A percentile compares a stretch with the other conserved stretches of the same genome.
Conservation (phyloP, 2,113 vertebrate species). For the Elaphurus davidianus region DNA sequence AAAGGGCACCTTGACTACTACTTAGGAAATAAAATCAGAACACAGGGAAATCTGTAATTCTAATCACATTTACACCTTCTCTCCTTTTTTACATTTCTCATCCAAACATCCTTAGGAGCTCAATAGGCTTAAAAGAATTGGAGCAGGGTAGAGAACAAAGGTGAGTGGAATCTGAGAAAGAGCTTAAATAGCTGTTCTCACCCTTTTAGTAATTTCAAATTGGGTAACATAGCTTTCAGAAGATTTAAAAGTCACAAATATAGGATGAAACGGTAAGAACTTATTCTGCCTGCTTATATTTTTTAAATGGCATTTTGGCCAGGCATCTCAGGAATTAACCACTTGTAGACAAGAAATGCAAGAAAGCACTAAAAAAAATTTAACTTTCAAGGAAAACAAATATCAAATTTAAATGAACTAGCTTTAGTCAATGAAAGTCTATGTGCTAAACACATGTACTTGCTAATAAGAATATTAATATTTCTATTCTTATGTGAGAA, state of each 20-base stretch:
- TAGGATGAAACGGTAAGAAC: slow-evolving; percentile 3
- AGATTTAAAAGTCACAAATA: background rate
- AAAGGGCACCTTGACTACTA: slow-evolving; percentile 64
- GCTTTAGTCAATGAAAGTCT: background rate
- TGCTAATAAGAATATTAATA: background rate
- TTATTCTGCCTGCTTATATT: background rate
- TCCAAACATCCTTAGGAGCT: slow-evolving; percentile 63
- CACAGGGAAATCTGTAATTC: slow-evolving; percentile 66
- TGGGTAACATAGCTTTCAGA: background rate
- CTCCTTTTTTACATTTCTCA: slow-evolving; percentile 66
- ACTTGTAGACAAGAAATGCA: background rate
- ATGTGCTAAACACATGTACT: background rate
- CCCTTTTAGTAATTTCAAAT: slow-evolving; percentile 6
- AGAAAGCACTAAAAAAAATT: background rate
- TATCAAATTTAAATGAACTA: slow-evolving; percentile 7
- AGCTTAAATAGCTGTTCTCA: background rate
- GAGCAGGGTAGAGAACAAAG: slow-evolving; percentile 64
- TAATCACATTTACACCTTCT: slow-evolving; percentile 68
- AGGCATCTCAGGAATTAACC: background rate
- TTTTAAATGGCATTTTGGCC: background rate
- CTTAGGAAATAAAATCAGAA: slow-evolving; percentile 58
- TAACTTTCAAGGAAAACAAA: background rate
- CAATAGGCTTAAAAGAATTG: slow-evolving; percentile 67
- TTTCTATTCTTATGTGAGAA: background rate
- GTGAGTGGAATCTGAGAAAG: slow-evolving; percentile 40